phyloP scores from a whole-genome alignment of 2,888 invertebrate genomes.

The Hesperia comma region DNA sequence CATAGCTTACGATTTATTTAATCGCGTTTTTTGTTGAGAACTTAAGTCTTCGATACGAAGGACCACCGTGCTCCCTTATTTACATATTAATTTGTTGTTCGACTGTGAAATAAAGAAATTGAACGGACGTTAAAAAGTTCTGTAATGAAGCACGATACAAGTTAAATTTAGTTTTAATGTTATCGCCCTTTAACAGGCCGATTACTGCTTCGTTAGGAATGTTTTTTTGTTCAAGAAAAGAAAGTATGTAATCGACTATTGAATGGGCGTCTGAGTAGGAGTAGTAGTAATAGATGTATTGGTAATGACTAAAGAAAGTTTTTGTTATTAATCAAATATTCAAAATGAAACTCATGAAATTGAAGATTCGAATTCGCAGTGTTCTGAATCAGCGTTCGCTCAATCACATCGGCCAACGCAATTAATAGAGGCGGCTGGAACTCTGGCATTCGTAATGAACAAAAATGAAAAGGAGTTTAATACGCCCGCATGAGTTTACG shows the following conservation, averaged over 20 bases:
- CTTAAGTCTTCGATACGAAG: conserved; percentile 49
- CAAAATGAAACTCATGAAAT: no score
- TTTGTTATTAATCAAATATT: no score
- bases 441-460: background rate
- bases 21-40: conserved; percentile 49
- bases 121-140: conserved; percentile 66
- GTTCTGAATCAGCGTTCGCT: background rate
- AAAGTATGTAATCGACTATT: background rate
- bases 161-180: conserved; percentile 75
- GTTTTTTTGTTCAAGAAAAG: background rate
- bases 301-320: background rate
- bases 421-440: background rate
- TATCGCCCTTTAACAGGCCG: conserved; percentile 55
- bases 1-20: conserved; percentile 27
- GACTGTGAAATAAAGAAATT: conserved; percentile 82
- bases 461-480: background rate
- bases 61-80: conserved; percentile 78
- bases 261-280: background rate
- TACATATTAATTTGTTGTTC: conserved; percentile 81
- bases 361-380: background rate
- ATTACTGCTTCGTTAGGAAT: conserved; percentile 61
- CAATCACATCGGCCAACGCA: background rate
- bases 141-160: conserved; percentile 72
- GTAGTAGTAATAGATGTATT: background rate
- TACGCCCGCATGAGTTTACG: conserved; percentile 16